Evolutionary conservation across 2,888 invertebrate genomes (phyloP), one percentile per base, ranked within the genome.

Genomic region (Stenodema calcarata): DNA sequence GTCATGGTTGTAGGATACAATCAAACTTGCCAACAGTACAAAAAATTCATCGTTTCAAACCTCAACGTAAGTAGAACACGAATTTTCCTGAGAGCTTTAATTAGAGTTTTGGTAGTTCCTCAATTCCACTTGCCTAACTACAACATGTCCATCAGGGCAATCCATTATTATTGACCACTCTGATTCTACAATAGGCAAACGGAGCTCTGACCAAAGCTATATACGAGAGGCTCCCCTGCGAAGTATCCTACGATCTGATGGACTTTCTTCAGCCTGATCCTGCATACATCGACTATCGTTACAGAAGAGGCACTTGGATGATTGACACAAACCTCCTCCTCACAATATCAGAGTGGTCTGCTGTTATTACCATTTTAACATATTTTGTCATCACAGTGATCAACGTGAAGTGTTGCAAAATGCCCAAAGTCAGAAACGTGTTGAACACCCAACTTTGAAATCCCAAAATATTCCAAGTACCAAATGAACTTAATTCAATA

Each of bases 231-330:
- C 91, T 96, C 1, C 92, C 93, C 0, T 96, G 96, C 90, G 94
- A 94, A 87, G 94, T 95, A 0, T 93, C 96, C 80, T 94, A 94
- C 89, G 96, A 96, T 91, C 96, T 95, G 90, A 95, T 96, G 95
- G 96, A 96, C 90, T 96, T 95, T 89, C 92, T 96, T 87, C 95
- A 95, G 87, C 94, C 95, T 81, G 94, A 95, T 89, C 92, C 93
- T 14, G 86, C 80, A 0, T 87, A 86, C 27, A 73, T 89, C 16
- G 88, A 88, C 30, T 50, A 80, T 16, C 87, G 82, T 12, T 88
- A 87, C 82, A 85, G 88, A 30, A 87, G 89, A n/a, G 87, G 88
- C 0, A 75, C 87, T 12, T 94, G 94, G 79, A 93, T 93, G 88
- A 96, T 96, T 62, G 95, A 96, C 90, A 96, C 95, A 0, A 94